Base-by-base conservation (phyloP, 2,113 vertebrate genomes). In the Periophthalmodon schlosseri region DNA sequence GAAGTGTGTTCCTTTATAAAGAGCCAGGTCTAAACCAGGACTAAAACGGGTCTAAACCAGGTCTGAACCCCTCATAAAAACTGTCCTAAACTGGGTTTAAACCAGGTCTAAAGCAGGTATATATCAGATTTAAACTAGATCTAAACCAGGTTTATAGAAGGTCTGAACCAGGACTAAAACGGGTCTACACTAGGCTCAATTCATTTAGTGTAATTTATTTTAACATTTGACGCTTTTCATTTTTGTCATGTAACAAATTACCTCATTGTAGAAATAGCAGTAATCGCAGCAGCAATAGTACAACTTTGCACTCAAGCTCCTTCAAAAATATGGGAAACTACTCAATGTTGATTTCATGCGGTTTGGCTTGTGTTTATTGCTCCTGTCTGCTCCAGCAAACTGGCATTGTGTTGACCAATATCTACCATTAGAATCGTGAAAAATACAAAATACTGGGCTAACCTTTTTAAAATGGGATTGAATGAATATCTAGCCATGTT, bases 21-120 rank as follows among this genome's bases (percentile, higher is more conserved):
- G 4, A 57, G n/a, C 56, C 56, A 21, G 52, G 52, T 56, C 52
- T 57, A 57, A 57, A 57, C 11, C 21, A 60, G 57, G 57, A 28
- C 57, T 60, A 60, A 60, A 60, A 60, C 57, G 57, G 57, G 57
- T 57, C 56, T 23, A 23, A 21, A 57, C 56, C 56, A 23, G 56
- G 56, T 60, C 57, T 60, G 52, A 56, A 56, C 52, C n/a, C 52
- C 52, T 54, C 18, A 54, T 8, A 56, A 56, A 56, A 56, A 56
- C 52, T 56, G n/a, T 20, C 52, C 20, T 56, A 21, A 56, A 21
- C 20, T 44, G 39, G 39, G n/a, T 21, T 21, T 56, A 13, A 56
- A 21, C 54, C 54, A 56, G n/a, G 54, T 56, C 54, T 56, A 15
- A 28, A 60, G 12, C 24, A 60, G 57, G 57, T 56, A 21, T 21